Conservation (phyloP, 1,140 invertebrate genomes). For the Neoseiulus cucumeris region DNA sequence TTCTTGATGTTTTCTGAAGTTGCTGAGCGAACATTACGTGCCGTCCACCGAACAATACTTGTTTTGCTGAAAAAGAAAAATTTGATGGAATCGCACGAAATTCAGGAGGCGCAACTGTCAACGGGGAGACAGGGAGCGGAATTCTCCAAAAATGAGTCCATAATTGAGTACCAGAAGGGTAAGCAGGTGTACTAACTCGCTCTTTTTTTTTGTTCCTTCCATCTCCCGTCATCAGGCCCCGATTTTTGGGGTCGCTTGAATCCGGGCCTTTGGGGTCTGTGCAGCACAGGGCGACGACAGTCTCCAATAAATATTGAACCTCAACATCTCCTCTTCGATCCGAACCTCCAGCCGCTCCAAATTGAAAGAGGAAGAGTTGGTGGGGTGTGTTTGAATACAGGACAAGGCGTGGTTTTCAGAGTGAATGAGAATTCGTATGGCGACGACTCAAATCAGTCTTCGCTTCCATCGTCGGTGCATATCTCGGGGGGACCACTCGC, state of each 20-base stretch:
- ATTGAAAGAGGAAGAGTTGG: background rate
- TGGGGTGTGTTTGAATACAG: conserved; percentile 43
- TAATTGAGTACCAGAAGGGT: too few species aligned
- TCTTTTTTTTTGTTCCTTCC: too few species aligned
- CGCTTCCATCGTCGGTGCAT: background rate
- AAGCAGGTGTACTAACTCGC: too few species aligned
- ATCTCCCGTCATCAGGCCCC: conserved; percentile 48
- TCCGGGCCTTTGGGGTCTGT: conserved; percentile 61
- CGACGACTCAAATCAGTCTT: background rate
- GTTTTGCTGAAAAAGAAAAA: too few species aligned
- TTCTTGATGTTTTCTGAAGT: too few species aligned
- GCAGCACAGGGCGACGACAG: conserved; percentile 77
- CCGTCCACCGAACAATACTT: too few species aligned
- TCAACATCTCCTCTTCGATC: conserved; percentile 34
- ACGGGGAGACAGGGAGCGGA: too few species aligned
- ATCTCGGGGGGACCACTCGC: background rate
- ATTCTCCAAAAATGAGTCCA: too few species aligned
- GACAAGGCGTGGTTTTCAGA: conserved; percentile 74
- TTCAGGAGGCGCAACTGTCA: too few species aligned
- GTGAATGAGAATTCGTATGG: conserved; percentile 35
- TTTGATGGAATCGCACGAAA: too few species aligned
- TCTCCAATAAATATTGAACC: conserved; percentile 91
- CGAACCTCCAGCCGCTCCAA: background rate
- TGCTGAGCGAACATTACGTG: too few species aligned
- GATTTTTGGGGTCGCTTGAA: conserved; percentile 91